Percentiles rank a stretch among this genome's conserved stretches.
phyloP scores from a whole-genome alignment of 64 coral and sea anemone species.

The Montipora capricornis region DNA sequence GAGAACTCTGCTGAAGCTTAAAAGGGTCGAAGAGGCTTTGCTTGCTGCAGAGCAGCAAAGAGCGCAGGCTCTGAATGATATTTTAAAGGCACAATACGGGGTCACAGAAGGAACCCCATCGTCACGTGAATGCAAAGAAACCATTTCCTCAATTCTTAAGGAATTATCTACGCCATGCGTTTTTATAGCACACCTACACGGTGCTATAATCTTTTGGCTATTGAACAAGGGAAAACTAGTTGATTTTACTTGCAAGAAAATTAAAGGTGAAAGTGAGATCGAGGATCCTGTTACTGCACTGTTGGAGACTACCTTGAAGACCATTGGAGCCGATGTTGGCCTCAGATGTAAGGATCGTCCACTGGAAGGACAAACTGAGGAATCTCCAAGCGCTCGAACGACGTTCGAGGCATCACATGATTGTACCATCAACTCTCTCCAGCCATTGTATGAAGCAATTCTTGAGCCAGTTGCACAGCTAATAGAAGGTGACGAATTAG shows the following conservation, averaged over 20 bases:
- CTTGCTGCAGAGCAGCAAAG: neutral
- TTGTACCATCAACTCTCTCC: neutral
- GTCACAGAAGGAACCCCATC: neutral
- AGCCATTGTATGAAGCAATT: neutral
- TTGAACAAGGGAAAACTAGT: neutral
- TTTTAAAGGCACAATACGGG: neutral
- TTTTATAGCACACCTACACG: neutral
- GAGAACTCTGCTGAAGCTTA: neutral
- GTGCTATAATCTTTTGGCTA: neutral
- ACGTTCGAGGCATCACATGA: neutral
- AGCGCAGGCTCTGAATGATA: neutral
- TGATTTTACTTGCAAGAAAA: neutral
- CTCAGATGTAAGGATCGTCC: conserved; percentile 6
- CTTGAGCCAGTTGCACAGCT: neutral
- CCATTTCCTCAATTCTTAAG: neutral
- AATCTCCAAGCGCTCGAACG: neutral
- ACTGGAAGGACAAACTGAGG: neutral
- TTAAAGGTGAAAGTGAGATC: neutral
- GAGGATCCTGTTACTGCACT: neutral
- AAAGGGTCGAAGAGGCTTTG: neutral
- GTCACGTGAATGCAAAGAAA: neutral
- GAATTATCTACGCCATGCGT: neutral
- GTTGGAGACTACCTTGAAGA: neutral
- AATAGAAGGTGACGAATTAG: neutral
- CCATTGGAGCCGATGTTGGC: neutral